Percentiles rank a stretch among this genome's conserved stretches.
Evolutionary conservation across 2,888 invertebrate species (phyloP).

Genomic region (Xestia sexstrigata): DNA sequence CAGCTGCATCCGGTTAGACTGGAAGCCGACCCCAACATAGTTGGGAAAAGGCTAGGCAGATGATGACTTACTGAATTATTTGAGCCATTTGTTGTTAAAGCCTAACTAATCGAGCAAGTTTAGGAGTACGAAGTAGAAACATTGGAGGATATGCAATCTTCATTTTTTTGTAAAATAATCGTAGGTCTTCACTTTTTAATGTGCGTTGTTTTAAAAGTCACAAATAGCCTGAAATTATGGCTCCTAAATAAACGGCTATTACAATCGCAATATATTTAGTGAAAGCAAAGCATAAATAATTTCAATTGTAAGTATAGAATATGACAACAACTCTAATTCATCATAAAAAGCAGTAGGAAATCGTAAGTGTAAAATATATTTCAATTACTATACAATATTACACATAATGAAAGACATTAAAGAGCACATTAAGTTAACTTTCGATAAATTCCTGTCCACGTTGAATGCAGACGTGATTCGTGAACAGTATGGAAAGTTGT

Average conservation of each 20-base stretch:
- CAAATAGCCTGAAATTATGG: background rate
- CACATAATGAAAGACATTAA: conserved; percentile 3
- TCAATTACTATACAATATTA: conserved; percentile 10
- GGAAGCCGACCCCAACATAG: no score
- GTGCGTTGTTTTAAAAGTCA: background rate
- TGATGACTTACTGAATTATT: conserved; percentile 58
- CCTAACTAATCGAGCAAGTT: conserved; percentile 38
- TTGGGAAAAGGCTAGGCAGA: no score
- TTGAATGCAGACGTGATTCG: conserved; percentile 36
- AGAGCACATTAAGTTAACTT: conserved; percentile 42
- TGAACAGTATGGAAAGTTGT: conserved; percentile 72
- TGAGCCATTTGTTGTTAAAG: conserved; percentile 39
- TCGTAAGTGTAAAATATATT: conserved; percentile 6
- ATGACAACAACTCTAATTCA: background rate
- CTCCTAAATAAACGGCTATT: conserved; percentile 1
- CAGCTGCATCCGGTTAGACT: no score
- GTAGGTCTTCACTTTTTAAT: background rate
- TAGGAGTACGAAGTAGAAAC: background rate
- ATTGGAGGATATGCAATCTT: background rate
- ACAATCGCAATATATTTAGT: conserved; percentile 8
- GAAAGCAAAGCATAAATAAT: conserved; percentile 3
- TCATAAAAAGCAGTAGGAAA: conserved; percentile 3
- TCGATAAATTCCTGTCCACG: conserved; percentile 46
- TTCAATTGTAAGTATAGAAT: background rate
- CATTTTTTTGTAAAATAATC: background rate